Evolutionary conservation across 2,797 vertebrate species (phyloP), one percentile per base, ranked within the genome.

Genomic region (Rhynchotus rufescens): DNA sequence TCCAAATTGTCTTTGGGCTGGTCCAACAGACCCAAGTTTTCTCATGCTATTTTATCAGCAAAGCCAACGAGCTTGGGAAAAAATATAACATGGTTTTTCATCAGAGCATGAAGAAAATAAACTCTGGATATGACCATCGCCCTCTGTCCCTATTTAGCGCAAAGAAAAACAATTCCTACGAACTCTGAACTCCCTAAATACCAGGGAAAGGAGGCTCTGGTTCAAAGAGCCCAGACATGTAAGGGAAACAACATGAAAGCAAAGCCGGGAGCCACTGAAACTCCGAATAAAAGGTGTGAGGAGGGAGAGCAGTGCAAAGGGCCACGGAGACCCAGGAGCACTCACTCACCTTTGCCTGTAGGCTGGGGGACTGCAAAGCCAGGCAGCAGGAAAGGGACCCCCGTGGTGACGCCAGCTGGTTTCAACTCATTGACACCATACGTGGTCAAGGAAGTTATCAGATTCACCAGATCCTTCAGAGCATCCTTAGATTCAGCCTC

Each of bases 401-500:
- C 99, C 1, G 99, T 99, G 25, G 99, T 99, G 95, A 99, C 96
- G 23, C 98, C 99, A 28, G 99, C 98, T 7, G 99, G 99, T 93
- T 99, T 99, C 84, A 99, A 97, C 93, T 99, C 99, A 36, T 92
- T 99, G 94, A 99, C 98, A 16, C 99, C 99, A 0, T 99, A 99
- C 0, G 99, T 99, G 95, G 98, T 99, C 91, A 99, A 97, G 82
- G 99, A 99, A 71, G 99, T 99, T 96, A 99, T 98, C 98, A 99
- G 98, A 97, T 99, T 99, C 72, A 99, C 99, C 74, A 99, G 98
- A 89, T 99, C 99, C 97, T 98, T 99, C 96, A 99, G 97, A 26
- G 99, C 99, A 72, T 99, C 99, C 97, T 99, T 99, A 21, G 98
- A 99, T 94, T 99, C 99, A 16, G 99, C 98, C 95, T 99, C 99